Evolutionary conservation across 2,888 invertebrate species (phyloP).

Genomic region (Andricus quercusramuli): DNA sequence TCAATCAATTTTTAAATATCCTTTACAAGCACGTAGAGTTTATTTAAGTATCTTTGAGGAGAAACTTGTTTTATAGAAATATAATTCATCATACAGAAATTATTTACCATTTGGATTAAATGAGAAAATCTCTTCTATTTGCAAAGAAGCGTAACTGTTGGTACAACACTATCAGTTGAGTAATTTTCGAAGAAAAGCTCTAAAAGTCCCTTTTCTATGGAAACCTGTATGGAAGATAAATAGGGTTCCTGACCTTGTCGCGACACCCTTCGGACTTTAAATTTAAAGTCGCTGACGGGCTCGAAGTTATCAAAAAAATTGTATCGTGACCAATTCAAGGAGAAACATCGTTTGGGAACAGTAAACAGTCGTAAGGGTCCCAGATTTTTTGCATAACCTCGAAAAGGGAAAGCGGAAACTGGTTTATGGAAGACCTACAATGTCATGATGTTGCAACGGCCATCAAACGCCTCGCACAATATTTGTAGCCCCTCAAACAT

Average conservation of each 20-base stretch:
- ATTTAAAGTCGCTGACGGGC: constrained; percentile 6
- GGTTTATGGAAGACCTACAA: constrained; percentile 42
- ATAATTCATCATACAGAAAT: too few relatives aligned
- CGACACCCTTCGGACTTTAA: constrained; percentile 6
- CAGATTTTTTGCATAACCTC: constrained; percentile 64
- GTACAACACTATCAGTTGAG: constrained; percentile 26
- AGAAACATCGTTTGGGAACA: constrained; percentile 60
- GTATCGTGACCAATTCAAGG: constrained; percentile 68
- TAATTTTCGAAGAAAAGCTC: constrained; percentile 29
- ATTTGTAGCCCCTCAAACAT: constrained; percentile 16
- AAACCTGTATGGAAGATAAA: constrained; percentile 33
- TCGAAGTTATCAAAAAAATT: constrained; percentile 48
- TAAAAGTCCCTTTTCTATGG: constrained; percentile 23
- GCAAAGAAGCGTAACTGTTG: not conserved
- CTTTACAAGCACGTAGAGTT: too few relatives aligned
- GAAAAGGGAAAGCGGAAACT: constrained; percentile 63
- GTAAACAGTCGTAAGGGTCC: constrained; percentile 62
- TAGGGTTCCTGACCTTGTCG: constrained; percentile 25
- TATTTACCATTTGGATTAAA: not conserved
- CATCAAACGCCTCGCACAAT: constrained; percentile 4
- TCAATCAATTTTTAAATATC: too few relatives aligned
- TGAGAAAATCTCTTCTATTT: not conserved
- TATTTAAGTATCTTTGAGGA: too few relatives aligned
- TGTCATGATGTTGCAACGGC: constrained; percentile 26
- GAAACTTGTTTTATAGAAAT: too few relatives aligned